These are phyloP conservation scores for Dione vanillae DNA, from an alignment of 2,888 invertebrate genomes.

Conservation along the genomic window DNA sequence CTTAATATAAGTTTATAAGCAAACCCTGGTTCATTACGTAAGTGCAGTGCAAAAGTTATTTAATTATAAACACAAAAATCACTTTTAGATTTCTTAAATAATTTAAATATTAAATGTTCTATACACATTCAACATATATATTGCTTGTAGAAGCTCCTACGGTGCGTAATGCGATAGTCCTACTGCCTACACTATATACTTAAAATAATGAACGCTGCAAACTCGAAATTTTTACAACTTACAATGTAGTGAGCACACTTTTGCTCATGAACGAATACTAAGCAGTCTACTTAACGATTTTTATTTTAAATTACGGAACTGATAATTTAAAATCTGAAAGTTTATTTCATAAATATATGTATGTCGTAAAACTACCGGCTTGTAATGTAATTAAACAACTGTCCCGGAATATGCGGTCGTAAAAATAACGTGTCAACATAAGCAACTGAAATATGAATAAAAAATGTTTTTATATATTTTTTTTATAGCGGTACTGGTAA, in stretches of 20 bases:
- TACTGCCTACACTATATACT: conserved; percentile 14
- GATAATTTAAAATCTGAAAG: background rate
- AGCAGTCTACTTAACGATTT: background rate
- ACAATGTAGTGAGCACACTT: conserved; percentile 25
- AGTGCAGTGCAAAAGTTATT: too few relatives aligned
- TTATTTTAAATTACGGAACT: background rate
- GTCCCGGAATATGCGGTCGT: background rate
- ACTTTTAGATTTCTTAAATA: background rate
- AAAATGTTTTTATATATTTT: too few relatives aligned
- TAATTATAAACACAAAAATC: background rate
- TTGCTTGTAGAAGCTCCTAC: background rate
- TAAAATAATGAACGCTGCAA: conserved; percentile 11
- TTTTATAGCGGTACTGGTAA: too few relatives aligned
- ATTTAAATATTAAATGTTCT: background rate
- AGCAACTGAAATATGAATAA: too few relatives aligned
- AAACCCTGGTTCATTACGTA: too few relatives aligned
- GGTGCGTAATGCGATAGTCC: conserved; percentile 20
- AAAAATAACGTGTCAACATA: conserved; percentile 11
- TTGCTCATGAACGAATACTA: conserved; percentile 5
- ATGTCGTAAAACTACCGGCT: background rate
- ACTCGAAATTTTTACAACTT: conserved; percentile 21
- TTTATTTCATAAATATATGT: background rate
- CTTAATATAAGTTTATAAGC: too few relatives aligned
- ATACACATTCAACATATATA: background rate
- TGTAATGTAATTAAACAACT: conserved; percentile 7